Base-by-base conservation (phyloP, 2,113 vertebrate species). In the Zosterops lateralis region DNA sequence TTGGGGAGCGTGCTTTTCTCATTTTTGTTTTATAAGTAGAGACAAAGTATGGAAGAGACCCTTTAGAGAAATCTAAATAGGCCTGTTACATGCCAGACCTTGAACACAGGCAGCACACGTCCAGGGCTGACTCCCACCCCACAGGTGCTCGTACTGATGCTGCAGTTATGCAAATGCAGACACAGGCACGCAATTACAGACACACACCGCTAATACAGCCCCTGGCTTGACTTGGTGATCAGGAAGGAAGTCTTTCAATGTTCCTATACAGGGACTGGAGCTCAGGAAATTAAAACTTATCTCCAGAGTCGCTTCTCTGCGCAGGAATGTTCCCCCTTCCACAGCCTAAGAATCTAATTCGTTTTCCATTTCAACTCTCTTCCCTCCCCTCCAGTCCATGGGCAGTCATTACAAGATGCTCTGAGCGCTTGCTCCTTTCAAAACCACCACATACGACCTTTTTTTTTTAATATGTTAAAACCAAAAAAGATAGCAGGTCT, bases 281-380 rank as follows among this genome's bases (percentile, higher is more conserved):
- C 88, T 95, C 95, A 97, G 76, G 81, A 96, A 96, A 97, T 96
- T 92, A 96, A 97, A 97, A 96, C 47, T 93, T 61, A 93, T 96
- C 88, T 93, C 85, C 34, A 90, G 89, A 97, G 93, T 93, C 7
- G 77, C 75, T 97, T 96, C 90, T 95, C 73, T 93, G 77, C 40
- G 47, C 81, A 97, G 91, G 95, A 95, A 93, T 96, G 92, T 88
- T 95, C 83, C 76, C 80, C 73, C 85, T 90, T 91, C 91, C 86
- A 93, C 73, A 66, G 87, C 60, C 42, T 76, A 85, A 64, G 75
- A 94, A 96, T 94, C 66, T 70, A 50, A 96, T 82, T 94, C 73
- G 3, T 94, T 97, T 92, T 94, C 77, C 67, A 90, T 61, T 92
- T 96, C 92, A 88, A 60, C 68, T 66, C 40, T 87, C 66, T 60